Base-by-base conservation (phyloP, 2,888 invertebrate genomes). In the Xylophagus ater region DNA sequence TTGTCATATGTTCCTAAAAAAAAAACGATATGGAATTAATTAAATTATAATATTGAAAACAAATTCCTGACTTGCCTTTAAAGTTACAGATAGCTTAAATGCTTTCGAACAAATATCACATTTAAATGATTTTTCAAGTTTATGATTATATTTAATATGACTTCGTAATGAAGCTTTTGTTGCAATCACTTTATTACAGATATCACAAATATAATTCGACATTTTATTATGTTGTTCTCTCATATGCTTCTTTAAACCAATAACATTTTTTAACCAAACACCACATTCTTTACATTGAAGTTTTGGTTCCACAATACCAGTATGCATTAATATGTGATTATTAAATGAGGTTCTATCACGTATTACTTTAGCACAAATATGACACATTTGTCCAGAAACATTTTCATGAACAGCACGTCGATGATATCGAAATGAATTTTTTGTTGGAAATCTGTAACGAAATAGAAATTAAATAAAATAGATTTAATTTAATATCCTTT, bases 331-430 rank as follows among this genome's bases (percentile, higher is more conserved):
- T 52, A 57, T 56, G 44, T 62, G 62, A 1, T 56, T 51, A 25
- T 46, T 53, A 36, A 59, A 51, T 18, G 54, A 55, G 14, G 55
- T 56, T 0, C 53, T 50, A 1, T 58, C 55, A 1, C 55, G 49
- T 26, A 62, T 52, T 2, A 56, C 52, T 43, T 59, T 60, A 2
- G 62, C 62, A 12, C 62, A 62, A 17, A 60, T 54, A 24, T 60
- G 58, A 43, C 62, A 62, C 38, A 39, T 39, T 28, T 39, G 32
- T 14, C 32, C 31, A 26, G 32, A 32, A 4, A 32, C 36, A 8
- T 41, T 41, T 23, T 36, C 36, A 14, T 41, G 41, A 7, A 41
- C 37, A 3, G 26, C 17, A 5, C 33, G 31, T 19, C 31, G 19
- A 13, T 41, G 41, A 3, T 25, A 19, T 19, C 31, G 24, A 30